Evolutionary conservation across 2,888 invertebrate genomes (phyloP).

Genomic region (Sarcophaga caerulescens): DNA sequence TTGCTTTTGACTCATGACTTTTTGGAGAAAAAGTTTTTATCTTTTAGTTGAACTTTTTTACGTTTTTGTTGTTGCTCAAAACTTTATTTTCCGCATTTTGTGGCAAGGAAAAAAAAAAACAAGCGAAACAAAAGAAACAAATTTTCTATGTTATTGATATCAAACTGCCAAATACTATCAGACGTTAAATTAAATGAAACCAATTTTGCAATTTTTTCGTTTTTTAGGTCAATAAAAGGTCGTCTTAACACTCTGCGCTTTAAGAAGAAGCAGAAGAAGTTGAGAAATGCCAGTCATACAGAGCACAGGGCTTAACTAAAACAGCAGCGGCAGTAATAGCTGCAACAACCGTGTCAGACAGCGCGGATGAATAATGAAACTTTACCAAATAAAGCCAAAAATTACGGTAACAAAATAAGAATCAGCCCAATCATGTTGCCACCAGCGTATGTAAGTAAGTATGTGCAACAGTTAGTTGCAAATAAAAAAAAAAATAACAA

Average conservation of each 20-base stretch:
- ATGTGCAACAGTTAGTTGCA: slow-evolving; percentile 51
- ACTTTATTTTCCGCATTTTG: slow-evolving; percentile 49
- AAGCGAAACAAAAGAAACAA: slow-evolving; percentile 51
- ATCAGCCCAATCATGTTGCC: slow-evolving; percentile 35
- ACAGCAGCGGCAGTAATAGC: slow-evolving; percentile 50
- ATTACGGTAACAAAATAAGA: background rate
- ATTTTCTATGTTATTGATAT: slow-evolving; percentile 69
- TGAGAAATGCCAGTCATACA: slow-evolving; percentile 63
- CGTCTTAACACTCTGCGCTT: slow-evolving; percentile 59
- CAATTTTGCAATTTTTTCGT: slow-evolving; percentile 53
- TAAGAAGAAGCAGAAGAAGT: slow-evolving; percentile 61
- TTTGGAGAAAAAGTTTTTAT: slow-evolving; percentile 47
- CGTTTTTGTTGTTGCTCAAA: slow-evolving; percentile 17
- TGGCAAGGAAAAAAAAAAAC: slow-evolving; percentile 20
- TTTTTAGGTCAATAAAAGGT: slow-evolving; percentile 66
- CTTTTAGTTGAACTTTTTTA: slow-evolving; percentile 43
- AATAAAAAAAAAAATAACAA: background rate
- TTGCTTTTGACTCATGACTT: slow-evolving; percentile 59
- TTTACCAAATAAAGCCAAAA: slow-evolving; percentile 61
- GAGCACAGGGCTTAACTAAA: slow-evolving; percentile 61
- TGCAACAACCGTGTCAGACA: slow-evolving; percentile 25
- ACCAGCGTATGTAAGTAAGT: slow-evolving; percentile 13
- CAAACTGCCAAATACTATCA: slow-evolving; percentile 68
- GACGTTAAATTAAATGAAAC: slow-evolving; percentile 69
- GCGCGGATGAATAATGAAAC: slow-evolving; percentile 64